Evolutionary conservation across 2,888 invertebrate genomes (phyloP).

Genomic region (Dolichopus griseipennis): DNA sequence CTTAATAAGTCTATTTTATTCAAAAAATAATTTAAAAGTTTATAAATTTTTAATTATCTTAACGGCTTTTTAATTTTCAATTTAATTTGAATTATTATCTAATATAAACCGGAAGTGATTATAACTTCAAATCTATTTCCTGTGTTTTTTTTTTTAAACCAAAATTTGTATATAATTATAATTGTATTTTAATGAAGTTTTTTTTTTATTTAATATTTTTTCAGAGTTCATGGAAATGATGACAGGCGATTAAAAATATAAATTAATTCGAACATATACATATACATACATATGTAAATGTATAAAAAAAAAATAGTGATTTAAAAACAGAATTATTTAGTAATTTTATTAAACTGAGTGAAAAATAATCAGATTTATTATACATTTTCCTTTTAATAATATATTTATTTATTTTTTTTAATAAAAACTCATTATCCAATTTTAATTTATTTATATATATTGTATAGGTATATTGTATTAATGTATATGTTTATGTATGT

Average conservation of each 20-base stretch:
- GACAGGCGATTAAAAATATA: slow-evolving; percentile 56
- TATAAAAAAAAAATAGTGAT: neutral
- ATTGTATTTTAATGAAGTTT: slow-evolving; percentile 2
- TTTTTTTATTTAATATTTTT: slow-evolving; percentile 27
- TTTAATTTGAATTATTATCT: no score
- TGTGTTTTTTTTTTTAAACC: neutral
- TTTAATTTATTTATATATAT: neutral
- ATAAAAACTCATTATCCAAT: neutral
- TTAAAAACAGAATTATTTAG: neutral
- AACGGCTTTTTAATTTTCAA: no score
- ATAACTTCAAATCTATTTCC: neutral
- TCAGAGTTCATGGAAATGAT: slow-evolving; percentile 75
- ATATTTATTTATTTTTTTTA: neutral
- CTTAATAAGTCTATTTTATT: no score
- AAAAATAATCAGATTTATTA: no score
- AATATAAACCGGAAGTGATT: no score
- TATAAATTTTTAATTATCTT: no score
- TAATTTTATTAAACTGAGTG: neutral
- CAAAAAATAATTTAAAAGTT: no score
- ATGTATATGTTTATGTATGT: neutral
- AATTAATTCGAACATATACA: no score
- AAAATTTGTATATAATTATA: neutral
- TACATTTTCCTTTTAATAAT: no score
- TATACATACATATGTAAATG: neutral
- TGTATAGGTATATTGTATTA: neutral